Conservation (phyloP, 2,797 vertebrate genomes). For the Thalassophryne amazonica region DNA sequence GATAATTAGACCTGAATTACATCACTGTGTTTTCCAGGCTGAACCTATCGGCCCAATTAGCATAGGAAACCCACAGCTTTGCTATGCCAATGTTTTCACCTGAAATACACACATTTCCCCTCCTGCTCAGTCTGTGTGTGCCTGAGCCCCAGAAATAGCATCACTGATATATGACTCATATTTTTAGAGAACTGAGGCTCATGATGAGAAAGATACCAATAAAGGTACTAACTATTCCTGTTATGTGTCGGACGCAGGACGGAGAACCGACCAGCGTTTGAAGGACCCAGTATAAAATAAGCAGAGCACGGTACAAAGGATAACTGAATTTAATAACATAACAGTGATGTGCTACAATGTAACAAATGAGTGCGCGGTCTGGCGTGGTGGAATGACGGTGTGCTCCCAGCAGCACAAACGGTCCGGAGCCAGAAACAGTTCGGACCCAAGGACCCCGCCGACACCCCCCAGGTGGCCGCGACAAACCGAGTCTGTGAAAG, state of each 20-base stretch:
- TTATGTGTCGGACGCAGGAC: no score
- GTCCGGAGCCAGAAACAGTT: no score
- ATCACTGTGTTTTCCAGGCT: neutral
- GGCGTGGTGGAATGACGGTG: no score
- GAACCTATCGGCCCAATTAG: neutral
- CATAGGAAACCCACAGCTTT: neutral
- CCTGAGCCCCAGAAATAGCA: slow-evolving; percentile 66
- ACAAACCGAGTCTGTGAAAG: no score
- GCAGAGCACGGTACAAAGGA: no score
- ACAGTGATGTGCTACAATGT: no score
- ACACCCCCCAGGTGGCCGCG: no score
- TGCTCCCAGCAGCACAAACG: no score
- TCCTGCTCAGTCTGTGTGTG: slow-evolving; percentile 27
- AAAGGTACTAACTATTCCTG: slow-evolving; percentile 40
- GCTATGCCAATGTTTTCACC: slow-evolving; percentile 38
- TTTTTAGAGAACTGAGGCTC: slow-evolving; percentile 29
- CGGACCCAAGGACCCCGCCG: no score
- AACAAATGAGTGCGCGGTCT: no score
- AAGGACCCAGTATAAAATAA: no score
- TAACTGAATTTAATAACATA: no score
- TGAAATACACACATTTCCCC: slow-evolving; percentile 34
- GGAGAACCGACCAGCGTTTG: slow-evolving; percentile 6
- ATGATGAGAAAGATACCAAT: slow-evolving; percentile 40
- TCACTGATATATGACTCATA: slow-evolving; percentile 64
- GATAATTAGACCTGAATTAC: neutral